Evolutionary conservation across 2,888 invertebrate genomes (phyloP).

Genomic region (Plagodis dolabraria): DNA sequence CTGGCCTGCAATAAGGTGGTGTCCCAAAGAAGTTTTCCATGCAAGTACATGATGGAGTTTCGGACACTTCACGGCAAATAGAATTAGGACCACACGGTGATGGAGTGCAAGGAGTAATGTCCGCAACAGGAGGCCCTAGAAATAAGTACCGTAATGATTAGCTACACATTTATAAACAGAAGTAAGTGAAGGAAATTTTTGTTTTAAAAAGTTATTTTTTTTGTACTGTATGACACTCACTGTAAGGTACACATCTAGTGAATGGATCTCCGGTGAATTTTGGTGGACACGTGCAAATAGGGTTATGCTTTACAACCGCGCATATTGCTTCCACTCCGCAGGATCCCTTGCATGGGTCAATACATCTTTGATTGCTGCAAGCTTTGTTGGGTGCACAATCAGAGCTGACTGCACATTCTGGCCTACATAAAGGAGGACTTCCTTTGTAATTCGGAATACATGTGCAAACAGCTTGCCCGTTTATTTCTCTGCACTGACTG

Average conservation of each 20-base stretch:
- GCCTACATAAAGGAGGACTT: constrained; percentile 90
- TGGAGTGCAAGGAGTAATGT: constrained; percentile 87
- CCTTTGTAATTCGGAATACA: constrained; percentile 89
- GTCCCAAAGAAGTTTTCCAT: constrained; percentile 87
- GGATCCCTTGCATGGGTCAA: constrained; percentile 90
- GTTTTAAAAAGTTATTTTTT: too few species aligned
- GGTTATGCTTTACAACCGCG: constrained; percentile 90
- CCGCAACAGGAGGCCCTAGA: constrained; percentile 77
- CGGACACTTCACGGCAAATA: constrained; percentile 83
- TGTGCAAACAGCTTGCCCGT: constrained; percentile 89
- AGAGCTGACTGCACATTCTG: constrained; percentile 91
- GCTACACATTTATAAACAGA: too few species aligned
- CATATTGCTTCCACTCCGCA: constrained; percentile 90
- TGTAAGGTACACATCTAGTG: constrained; percentile 85
- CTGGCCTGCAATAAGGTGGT: constrained; percentile 91
- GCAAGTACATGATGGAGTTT: constrained; percentile 88
- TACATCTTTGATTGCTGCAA: constrained; percentile 90
- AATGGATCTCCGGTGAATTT: constrained; percentile 91
- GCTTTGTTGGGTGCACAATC: constrained; percentile 90
- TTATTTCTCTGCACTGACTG: constrained; percentile 87
- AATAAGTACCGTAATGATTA: constrained; percentile 13
- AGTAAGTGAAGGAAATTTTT: too few species aligned
- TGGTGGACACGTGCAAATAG: constrained; percentile 89
- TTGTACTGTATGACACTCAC: constrained; percentile 53
- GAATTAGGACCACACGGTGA: constrained; percentile 89